phyloP scores from a whole-genome alignment of 2,888 invertebrate species.

The Polydrusus pterygomalis region DNA sequence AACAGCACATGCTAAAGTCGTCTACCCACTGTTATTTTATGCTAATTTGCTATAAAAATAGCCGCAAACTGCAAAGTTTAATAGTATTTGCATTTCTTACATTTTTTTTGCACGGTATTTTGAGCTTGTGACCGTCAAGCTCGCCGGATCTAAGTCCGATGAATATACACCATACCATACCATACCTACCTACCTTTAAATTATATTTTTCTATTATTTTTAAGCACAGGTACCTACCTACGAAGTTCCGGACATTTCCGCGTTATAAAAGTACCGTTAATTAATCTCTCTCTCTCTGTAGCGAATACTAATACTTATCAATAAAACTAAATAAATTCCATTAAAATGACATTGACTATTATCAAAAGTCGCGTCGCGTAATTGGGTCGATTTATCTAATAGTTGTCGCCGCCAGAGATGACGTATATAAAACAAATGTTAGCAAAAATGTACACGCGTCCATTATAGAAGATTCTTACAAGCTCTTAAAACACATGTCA shows the following conservation, averaged over 20 bases:
- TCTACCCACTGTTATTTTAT: constrained; percentile 28
- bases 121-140: constrained; percentile 5
- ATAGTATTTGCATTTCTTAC: constrained; percentile 4
- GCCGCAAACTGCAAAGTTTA: constrained; percentile 8
- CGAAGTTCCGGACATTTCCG: background rate
- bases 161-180: too few relatives aligned
- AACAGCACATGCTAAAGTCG: constrained; percentile 21
- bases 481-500: too few relatives aligned
- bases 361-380: background rate
- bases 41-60: constrained; percentile 21
- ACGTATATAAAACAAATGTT: constrained; percentile 12
- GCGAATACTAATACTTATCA: too few relatives aligned
- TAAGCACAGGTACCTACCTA: background rate
- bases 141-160: background rate
- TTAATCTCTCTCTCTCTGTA: too few relatives aligned
- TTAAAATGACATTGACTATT: background rate
- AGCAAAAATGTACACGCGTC: constrained; percentile 6
- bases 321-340: background rate
- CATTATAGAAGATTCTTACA: background rate
- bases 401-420: background rate
- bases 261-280: background rate
- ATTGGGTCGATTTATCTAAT: background rate
- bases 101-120: constrained; percentile 2
- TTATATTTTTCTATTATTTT: background rate
- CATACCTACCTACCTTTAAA: too few relatives aligned